A percentile compares a stretch with the other conserved stretches of the same genome.
Evolutionary conservation across 1,140 invertebrate species (phyloP).

Genomic region (Cecropterus lyciades): DNA sequence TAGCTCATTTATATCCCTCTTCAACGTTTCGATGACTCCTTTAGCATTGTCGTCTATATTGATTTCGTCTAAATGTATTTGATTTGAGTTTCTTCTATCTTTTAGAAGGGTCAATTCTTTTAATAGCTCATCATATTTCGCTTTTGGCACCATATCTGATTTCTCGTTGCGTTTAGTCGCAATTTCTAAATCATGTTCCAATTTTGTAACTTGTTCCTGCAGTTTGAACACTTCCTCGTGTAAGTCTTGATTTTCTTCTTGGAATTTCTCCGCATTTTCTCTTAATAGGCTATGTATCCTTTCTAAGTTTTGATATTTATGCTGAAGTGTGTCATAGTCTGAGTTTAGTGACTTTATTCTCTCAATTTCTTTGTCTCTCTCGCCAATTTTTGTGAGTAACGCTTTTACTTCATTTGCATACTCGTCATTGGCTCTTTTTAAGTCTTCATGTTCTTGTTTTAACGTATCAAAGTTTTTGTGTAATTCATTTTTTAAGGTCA

Average conservation of each 20-base stretch:
- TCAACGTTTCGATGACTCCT: conserved; percentile 79
- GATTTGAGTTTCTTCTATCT: conserved; percentile 63
- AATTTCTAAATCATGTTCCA: conserved; percentile 74
- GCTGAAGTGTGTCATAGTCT: conserved; percentile 72
- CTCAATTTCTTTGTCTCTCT: conserved; percentile 78
- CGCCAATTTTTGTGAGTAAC: conserved; percentile 75
- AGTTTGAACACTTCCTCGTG: conserved; percentile 81
- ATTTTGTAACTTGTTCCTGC: conserved; percentile 77
- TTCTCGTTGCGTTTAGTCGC: conserved; percentile 50
- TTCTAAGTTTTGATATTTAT: conserved; percentile 81
- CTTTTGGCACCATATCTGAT: conserved; percentile 64
- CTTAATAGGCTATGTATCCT: conserved; percentile 71
- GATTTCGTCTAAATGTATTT: conserved; percentile 71
- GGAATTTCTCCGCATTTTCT: conserved; percentile 78
- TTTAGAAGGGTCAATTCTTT: conserved; percentile 77
- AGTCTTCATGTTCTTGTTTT: conserved; percentile 83
- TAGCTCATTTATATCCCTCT: conserved; percentile 80
- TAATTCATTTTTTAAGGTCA: conserved; percentile 87
- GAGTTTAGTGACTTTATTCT: conserved; percentile 50
- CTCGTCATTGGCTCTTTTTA: conserved; percentile 82
- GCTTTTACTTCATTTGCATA: conserved; percentile 75
- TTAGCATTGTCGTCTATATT: conserved; percentile 85
- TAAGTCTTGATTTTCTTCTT: conserved; percentile 82
- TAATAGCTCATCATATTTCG: conserved; percentile 76
- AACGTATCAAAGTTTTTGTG: conserved; percentile 86